Percentiles rank a stretch among this genome's conserved stretches.
phyloP scores from a whole-genome alignment of 2,113 vertebrate species.

The Pseudopipra pipra region DNA sequence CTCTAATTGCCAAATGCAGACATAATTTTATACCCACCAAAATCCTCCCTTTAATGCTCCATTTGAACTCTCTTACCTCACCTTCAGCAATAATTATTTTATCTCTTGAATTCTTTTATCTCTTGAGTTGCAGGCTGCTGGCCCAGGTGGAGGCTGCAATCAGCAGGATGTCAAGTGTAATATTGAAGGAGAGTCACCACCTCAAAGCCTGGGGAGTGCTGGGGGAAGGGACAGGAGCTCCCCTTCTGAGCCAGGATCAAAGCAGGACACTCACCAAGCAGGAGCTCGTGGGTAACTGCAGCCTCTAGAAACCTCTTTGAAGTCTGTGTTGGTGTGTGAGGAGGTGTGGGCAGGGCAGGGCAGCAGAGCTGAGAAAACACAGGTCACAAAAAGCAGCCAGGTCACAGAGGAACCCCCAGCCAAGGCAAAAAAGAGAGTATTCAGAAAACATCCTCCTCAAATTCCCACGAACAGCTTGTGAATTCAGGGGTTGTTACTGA shows the following conservation, averaged over 20 bases:
- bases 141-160: slow-evolving; percentile 45
- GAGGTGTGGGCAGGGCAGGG: background rate
- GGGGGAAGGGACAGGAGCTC: slow-evolving; percentile 78
- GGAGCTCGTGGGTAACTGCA: slow-evolving; percentile 75
- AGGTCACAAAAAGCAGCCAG: background rate
- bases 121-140: background rate
- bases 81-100: background rate
- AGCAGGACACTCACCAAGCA: slow-evolving; percentile 72
- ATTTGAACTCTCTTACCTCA: background rate
- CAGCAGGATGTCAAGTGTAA: slow-evolving; percentile 69
- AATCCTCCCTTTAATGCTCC: background rate
- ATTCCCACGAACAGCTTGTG: background rate
- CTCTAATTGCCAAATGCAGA: background rate
- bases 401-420: background rate
- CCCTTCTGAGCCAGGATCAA: slow-evolving; percentile 75
- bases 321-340: background rate
- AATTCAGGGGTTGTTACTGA: background rate
- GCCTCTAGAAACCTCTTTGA: background rate
- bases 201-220: slow-evolving; percentile 80
- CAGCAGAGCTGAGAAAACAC: background rate
- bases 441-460: background rate
- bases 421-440: background rate
- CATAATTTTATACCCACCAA: background rate
- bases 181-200: slow-evolving; percentile 78
- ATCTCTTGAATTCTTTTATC: background rate